phyloP scores from a whole-genome alignment of 2,113 vertebrate genomes.

The Isurus oxyrinchus region DNA sequence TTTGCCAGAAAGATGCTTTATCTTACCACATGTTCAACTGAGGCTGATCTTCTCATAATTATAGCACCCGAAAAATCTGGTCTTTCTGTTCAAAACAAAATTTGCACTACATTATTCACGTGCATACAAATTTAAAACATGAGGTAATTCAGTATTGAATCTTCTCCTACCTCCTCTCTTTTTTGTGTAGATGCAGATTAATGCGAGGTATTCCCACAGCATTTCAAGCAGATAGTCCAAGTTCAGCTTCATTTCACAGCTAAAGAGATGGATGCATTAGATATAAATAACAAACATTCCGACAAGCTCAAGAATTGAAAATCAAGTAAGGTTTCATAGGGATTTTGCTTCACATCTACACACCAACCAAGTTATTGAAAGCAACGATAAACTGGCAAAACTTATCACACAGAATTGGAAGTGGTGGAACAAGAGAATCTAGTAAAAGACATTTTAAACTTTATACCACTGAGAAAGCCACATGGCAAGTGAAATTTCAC shows the following conservation, averaged over 20 bases:
- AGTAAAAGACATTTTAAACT: background rate
- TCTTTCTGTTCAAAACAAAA: conserved; percentile 64
- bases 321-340: background rate
- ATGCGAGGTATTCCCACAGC: conserved; percentile 89
- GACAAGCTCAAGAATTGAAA: background rate
- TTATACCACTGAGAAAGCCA: background rate
- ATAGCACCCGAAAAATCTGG: conserved; percentile 92
- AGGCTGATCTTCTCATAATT: conserved; percentile 86
- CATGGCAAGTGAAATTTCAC: background rate
- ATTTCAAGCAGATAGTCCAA: conserved; percentile 88
- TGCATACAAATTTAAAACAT: background rate
- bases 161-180: conserved; percentile 83
- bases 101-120: background rate
- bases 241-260: conserved; percentile 96
- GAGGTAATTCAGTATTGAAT: background rate
- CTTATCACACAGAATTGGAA: background rate
- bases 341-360: background rate
- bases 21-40: conserved; percentile 91
- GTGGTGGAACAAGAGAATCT: background rate
- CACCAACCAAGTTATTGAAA: background rate
- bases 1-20: background rate
- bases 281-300: background rate
- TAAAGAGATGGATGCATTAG: conserved; percentile 44
- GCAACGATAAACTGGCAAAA: background rate
- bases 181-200: conserved; percentile 96